Evolutionary conservation across 1,140 invertebrate species (phyloP), one percentile per base, ranked within the genome.

Genomic region (Ridgeia piscesae): DNA sequence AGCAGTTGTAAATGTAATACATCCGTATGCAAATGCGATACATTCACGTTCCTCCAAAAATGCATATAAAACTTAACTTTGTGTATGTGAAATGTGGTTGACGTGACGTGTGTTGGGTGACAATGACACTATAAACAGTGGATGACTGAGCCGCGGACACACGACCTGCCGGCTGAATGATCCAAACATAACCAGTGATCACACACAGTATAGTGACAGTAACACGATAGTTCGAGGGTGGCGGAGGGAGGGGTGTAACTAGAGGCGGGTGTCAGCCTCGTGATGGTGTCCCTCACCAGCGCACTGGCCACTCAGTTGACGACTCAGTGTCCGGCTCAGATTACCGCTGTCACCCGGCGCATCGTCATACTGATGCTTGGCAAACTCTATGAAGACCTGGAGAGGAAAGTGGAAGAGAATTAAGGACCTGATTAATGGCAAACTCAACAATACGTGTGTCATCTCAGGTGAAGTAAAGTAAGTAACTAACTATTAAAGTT

Each of bases 361-460:
- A n/a, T 96, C 96, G 89, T 95, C 94, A 93, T 97, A 96, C 93
- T 98, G 97, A 93, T 97, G 97, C 94, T 98, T 98, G 92, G 98
- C 98, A 95, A 98, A 98, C 95, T 98, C 97, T 89, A 98, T 96
- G 95, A 98, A 98, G 94, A 98, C 97, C 96, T 98, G 97, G 95
- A 98, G 97, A 91, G 98, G 95, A 11, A 90, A 90, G 14, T 33
- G 35, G n/a, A 90, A 90, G 89, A 27, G 89, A 35, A 33, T 33
- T 21, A 17, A 34, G 0, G 33, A 21, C 89, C n/a, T 21, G 33
- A 4, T 90, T 8, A 33, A 77, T n/a, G 33, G 91, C 14, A 11
- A 50, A 50, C 8, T 50, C 21, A 21, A 11, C 8, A 50, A 50
- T 50, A 11, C 48, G 21, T 8, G 48, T 21, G 21, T 11, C 48